Evolutionary conservation across 2,888 invertebrate genomes (phyloP), one percentile per base, ranked within the genome.

Genomic region (Galeopsomyia nigrocyanea): DNA sequence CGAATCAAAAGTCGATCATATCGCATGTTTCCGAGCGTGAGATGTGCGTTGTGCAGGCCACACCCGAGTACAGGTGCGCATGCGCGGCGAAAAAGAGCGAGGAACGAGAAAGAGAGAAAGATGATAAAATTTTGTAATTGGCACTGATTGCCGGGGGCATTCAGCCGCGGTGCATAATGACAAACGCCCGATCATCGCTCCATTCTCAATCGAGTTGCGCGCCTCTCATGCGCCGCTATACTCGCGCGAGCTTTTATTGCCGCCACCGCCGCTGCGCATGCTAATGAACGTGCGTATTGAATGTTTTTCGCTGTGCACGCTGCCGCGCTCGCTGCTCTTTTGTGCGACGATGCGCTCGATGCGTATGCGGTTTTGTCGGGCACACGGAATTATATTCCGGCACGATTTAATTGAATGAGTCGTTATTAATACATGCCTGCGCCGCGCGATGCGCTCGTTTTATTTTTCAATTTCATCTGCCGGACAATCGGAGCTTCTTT

Each of bases 81-180:
- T 60, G 16, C 22, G 51, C 46, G 21, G 26, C 26, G 26, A 26
- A 26, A 26, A 26, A 5, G 26, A 26, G 3, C 26, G 26, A 26
- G 26, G 26, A 26, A 5, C 26, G 26, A 26, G 26, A 2, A 5
- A 14, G 46, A n/a, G n/a, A 46, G 78, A 74, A 75, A 79, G 81
- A 82, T 80, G 81, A 82, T 81, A 80, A 79, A 80, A 81, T 80
- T 80, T 39, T 80, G 79, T 82, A 81, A 82, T 82, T 81, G 80
- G 79, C 80, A 67, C 76, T 79, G 81, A 81, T 82, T 80, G 80
- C 77, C 75, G 76, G 26, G 26, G 63, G 66, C 78, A 79, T 80
- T 78, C 79, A 79, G 69, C 78, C 74, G 66, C 68, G 71, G 55
- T 66, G 69, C 70, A 73, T 70, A 76, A 71, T 63, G 56, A 39